A percentile compares a stretch with the other conserved stretches of the same genome.
phyloP scores from a whole-genome alignment of 2,797 vertebrate species.

The Gadopsis marmoratus region DNA sequence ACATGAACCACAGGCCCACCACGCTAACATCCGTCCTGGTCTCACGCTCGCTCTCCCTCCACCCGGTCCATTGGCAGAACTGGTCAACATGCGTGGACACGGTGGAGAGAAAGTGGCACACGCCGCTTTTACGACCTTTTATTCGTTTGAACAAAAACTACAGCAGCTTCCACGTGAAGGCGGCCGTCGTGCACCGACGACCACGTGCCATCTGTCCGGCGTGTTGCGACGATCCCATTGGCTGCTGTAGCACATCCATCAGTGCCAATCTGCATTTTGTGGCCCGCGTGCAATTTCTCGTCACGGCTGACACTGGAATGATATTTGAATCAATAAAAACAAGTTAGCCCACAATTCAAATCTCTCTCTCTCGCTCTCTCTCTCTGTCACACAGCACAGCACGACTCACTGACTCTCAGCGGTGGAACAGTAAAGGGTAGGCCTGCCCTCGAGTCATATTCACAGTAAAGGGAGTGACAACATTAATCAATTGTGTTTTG shows the following conservation, averaged over 20 bases:
- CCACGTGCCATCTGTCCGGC: not conserved
- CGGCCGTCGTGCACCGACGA: slow-evolving; percentile 3
- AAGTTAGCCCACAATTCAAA: slow-evolving; percentile 11
- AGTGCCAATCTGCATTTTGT: slow-evolving; percentile 4
- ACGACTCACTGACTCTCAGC: slow-evolving; percentile 50
- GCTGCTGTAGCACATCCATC: slow-evolving; percentile 11
- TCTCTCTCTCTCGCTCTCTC: slow-evolving; percentile 5
- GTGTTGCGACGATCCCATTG: not conserved
- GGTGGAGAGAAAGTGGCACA: slow-evolving; percentile 21
- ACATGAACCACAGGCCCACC: not conserved
- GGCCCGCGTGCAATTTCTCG: slow-evolving; percentile 7
- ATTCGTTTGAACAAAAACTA: slow-evolving; percentile 14
- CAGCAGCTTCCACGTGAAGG: slow-evolving; percentile 3
- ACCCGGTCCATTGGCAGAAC: slow-evolving; percentile 67
- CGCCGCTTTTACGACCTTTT: slow-evolving; percentile 54
- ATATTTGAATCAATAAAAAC: slow-evolving; percentile 28
- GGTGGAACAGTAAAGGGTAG: slow-evolving; percentile 56
- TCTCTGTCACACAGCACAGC: slow-evolving; percentile 22
- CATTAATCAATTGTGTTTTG: slow-evolving; percentile 50
- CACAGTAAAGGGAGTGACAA: slow-evolving; percentile 61
- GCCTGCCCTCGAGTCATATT: slow-evolving; percentile 61
- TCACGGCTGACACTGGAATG: not conserved
- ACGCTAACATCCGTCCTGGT: slow-evolving; percentile 62
- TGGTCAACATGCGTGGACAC: slow-evolving; percentile 5
- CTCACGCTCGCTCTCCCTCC: slow-evolving; percentile 43